These are phyloP conservation scores for Paedocypris micromegethes DNA, from an alignment of 2,797 vertebrate species.

Conservation along the genomic window DNA sequence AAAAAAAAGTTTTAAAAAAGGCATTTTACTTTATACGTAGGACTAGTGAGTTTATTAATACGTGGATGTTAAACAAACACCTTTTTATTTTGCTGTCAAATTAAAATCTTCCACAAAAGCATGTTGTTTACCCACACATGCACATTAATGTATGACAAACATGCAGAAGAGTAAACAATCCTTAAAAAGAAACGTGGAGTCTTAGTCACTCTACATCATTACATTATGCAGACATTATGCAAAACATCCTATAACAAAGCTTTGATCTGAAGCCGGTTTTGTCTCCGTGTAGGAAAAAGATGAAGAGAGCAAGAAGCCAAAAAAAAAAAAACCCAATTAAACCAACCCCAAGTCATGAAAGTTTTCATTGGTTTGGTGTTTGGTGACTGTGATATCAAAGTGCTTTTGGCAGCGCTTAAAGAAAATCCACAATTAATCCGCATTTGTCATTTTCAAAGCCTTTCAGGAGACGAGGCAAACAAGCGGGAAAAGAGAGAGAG, in stretches of 20 bases:
- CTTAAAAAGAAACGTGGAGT: neutral
- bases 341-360: constrained; percentile 1
- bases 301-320: constrained; percentile 6
- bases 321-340: neutral
- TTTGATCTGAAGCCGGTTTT: constrained; percentile 6
- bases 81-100: no score
- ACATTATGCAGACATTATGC: constrained; percentile 12
- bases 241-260: constrained; percentile 12
- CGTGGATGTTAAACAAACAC: no score
- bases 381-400: constrained; percentile 15
- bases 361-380: constrained; percentile 1
- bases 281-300: neutral
- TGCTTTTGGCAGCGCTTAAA: constrained; percentile 44
- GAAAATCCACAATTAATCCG: constrained; percentile 47
- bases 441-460: constrained; percentile 45
- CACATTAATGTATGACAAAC: neutral
- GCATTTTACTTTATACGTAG: no score
- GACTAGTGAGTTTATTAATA: no score
- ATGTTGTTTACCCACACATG: no score
- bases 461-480: neutral
- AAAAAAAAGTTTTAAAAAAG: no score
- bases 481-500: neutral
- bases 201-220: neutral
- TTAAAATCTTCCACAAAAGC: no score
- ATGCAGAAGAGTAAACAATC: neutral